phyloP scores from a whole-genome alignment of 2,888 invertebrate genomes.

The Plagiodera versicolora region DNA sequence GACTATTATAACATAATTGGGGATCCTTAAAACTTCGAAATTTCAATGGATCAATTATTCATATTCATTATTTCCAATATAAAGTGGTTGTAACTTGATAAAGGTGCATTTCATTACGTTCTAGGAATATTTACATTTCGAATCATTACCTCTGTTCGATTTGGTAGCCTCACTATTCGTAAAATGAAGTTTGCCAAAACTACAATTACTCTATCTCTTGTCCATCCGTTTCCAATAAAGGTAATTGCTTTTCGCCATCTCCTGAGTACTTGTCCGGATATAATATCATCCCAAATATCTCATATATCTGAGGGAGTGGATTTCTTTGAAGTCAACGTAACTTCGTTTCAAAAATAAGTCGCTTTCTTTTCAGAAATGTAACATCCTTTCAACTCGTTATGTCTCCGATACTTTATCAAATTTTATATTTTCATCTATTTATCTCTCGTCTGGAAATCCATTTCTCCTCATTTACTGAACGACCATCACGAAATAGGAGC shows the following conservation, averaged over 20 bases:
- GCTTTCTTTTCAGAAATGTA: background rate
- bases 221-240: background rate
- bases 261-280: background rate
- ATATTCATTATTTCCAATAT: too few relatives aligned
- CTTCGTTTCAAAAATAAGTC: constrained; percentile 2
- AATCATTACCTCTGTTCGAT: too few relatives aligned
- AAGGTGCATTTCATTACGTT: too few relatives aligned
- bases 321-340: constrained; percentile 7
- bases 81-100: too few relatives aligned
- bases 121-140: too few relatives aligned
- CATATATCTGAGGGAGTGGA: background rate
- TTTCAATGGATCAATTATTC: too few relatives aligned
- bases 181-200: too few relatives aligned
- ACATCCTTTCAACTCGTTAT: constrained; percentile 12
- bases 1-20: too few relatives aligned
- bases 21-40: too few relatives aligned
- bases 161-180: too few relatives aligned
- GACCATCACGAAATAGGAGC: constrained; percentile 7
- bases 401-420: constrained; percentile 15
- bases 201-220: background rate
- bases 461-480: constrained; percentile 10
- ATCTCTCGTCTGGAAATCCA: constrained; percentile 3
- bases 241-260: background rate
- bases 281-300: constrained; percentile 3
- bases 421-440: constrained; percentile 12